Base-by-base conservation (phyloP, 2,888 invertebrate genomes). In the Philopedon plagiatum region DNA sequence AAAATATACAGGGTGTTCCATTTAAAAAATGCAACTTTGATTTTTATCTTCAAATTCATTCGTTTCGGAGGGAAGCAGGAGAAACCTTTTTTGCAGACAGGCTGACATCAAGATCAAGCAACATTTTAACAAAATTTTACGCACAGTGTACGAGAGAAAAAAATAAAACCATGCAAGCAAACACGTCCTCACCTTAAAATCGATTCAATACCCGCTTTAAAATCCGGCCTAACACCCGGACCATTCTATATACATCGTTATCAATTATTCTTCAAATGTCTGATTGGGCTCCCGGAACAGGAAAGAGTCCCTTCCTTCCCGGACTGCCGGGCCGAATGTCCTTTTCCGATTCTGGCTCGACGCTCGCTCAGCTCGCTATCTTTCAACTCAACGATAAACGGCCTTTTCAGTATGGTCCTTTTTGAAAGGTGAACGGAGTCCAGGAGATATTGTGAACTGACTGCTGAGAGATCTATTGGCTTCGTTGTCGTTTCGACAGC, bases 301-400 rank as follows among this genome's bases (percentile, higher is more conserved):
- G 84, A 85, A 85, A 83, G 82, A 83, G 83, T 83, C 83, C 83
- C 84, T 85, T 84, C 84, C 84, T 85, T 84, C 85, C 84, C 84
- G 84, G 85, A 84, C 83, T 84, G 83, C 84, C 84, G 84, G 83
- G 82, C 82, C 84, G 83, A 85, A 84, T 84, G 84, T 83, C 84
- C 84, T 81, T 82, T 84, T 83, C 83, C 83, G 83, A 82, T 82
- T 81, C 79, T 77, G n/a, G 61, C 29, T 34, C 23, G 18, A 49
- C 69, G 64, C 26, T 49, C 58, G 64, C 26, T 49, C 58, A 58
- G 37, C 26, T 23, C 23, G 39, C 51, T 49, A 49, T 49, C 49
- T 49, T 23, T 49, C 49, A 23, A 49, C 49, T 49, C 44, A n/a
- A 19, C 69, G 69, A 62, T 62, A 69, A 66, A 61, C 68, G 69